phyloP scores from a whole-genome alignment of 2,797 vertebrate genomes.

The Pempheris klunzingeri region DNA sequence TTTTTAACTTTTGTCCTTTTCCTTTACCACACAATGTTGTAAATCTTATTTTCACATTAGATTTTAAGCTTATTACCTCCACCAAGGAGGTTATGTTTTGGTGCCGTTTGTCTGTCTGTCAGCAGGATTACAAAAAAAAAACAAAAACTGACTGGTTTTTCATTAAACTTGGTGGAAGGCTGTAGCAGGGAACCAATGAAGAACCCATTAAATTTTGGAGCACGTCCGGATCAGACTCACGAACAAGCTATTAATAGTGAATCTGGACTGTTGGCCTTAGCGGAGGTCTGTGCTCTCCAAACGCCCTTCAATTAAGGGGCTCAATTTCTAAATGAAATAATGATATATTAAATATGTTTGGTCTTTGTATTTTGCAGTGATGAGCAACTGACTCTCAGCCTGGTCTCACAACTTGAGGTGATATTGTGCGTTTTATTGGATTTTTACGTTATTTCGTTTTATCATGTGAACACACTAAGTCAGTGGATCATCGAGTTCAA shows the following conservation, averaged over 20 bases:
- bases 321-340: neutral
- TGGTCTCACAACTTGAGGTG: neutral
- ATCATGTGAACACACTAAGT: neutral
- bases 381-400: neutral
- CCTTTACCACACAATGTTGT: neutral
- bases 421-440: neutral
- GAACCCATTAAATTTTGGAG: no score
- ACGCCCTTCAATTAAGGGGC: neutral
- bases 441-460: conserved; percentile 5
- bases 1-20: neutral
- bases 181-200: no score
- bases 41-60: neutral
- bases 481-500: neutral
- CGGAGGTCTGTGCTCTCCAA: no score
- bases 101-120: no score
- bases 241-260: no score
- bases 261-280: no score
- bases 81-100: no score
- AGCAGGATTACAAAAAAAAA: no score
- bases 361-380: neutral
- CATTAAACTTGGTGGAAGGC: no score
- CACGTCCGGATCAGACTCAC: no score
- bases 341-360: neutral
- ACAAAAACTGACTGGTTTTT: no score
- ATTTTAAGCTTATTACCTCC: neutral